Conservation (phyloP, 2,888 invertebrate species). For the Branchellion lobata region DNA sequence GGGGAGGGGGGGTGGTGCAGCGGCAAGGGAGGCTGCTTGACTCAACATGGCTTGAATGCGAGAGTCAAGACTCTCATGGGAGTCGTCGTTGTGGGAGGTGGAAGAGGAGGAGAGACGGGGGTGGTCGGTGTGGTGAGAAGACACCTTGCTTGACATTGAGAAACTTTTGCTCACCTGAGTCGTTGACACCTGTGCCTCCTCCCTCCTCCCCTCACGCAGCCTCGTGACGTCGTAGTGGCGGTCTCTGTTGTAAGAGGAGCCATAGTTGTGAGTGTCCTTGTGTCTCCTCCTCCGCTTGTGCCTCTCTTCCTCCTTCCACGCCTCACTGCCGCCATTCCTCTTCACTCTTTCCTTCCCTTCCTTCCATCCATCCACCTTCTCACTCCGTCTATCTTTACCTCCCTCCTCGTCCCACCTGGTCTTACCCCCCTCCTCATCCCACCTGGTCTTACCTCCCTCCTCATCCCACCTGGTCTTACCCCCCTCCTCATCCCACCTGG, state of each 20-base stretch:
- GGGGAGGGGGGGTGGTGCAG: slow-evolving; percentile 15
- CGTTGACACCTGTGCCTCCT: background rate
- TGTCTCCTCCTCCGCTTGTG: slow-evolving; percentile 15
- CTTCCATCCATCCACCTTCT: background rate
- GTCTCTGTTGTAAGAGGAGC: background rate
- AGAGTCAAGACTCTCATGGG: slow-evolving; percentile 33
- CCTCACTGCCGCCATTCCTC: background rate
- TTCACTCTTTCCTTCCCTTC: background rate
- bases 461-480: background rate
- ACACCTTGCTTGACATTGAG: background rate
- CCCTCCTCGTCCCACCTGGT: background rate
- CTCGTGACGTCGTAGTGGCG: background rate
- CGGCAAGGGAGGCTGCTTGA: background rate
- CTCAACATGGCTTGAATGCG: slow-evolving; percentile 38
- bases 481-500: background rate
- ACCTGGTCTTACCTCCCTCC: background rate
- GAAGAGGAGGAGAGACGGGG: background rate
- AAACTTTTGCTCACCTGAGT: background rate
- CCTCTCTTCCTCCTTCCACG: background rate
- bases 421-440: background rate
- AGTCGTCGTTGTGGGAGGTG: slow-evolving; percentile 7
- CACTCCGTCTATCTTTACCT: background rate
- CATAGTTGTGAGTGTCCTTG: background rate
- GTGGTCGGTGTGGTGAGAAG: background rate
- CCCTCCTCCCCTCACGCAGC: background rate